Percentiles rank a stretch among this genome's conserved stretches.
Evolutionary conservation across 2,797 vertebrate species (phyloP).

Genomic region (Macropodus opercularis): DNA sequence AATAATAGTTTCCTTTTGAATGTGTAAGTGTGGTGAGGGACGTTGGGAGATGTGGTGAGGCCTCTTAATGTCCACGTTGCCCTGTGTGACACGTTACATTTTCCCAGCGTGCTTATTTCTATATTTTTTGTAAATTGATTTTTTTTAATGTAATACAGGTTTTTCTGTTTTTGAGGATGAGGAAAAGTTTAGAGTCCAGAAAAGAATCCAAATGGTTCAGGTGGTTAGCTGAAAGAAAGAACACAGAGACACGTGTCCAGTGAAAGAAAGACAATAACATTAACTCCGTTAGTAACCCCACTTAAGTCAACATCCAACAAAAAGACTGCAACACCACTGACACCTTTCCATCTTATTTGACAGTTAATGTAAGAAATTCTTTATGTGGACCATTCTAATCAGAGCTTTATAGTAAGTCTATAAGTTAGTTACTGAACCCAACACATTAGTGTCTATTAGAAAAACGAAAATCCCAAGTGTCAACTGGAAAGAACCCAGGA

Average conservation of each 20-base stretch:
- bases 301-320: constrained; percentile 45
- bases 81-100: constrained; percentile 54
- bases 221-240: constrained; percentile 91
- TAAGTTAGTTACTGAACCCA: constrained; percentile 65
- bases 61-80: constrained; percentile 72
- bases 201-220: constrained; percentile 81
- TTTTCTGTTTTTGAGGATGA: constrained; percentile 67
- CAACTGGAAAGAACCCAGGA: constrained; percentile 65
- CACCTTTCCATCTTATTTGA: constrained; percentile 38
- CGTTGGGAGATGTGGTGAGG: constrained; percentile 10
- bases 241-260: constrained; percentile 74
- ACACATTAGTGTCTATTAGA: constrained; percentile 67
- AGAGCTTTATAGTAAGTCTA: constrained; percentile 34
- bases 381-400: constrained; percentile 24
- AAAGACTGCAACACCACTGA: constrained; percentile 31
- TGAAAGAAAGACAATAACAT: constrained; percentile 61
- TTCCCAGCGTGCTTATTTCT: constrained; percentile 59
- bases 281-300: constrained; percentile 69
- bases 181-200: constrained; percentile 80
- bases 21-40: constrained; percentile 4
- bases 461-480: constrained; percentile 62
- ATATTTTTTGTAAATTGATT: too few relatives aligned
- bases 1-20: constrained; percentile 27
- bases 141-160: constrained; percentile 47
- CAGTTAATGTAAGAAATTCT: constrained; percentile 33